These are phyloP conservation scores for Dipodomys stephensi DNA, from an alignment of 2,113 vertebrate species.

Conservation along the genomic window DNA sequence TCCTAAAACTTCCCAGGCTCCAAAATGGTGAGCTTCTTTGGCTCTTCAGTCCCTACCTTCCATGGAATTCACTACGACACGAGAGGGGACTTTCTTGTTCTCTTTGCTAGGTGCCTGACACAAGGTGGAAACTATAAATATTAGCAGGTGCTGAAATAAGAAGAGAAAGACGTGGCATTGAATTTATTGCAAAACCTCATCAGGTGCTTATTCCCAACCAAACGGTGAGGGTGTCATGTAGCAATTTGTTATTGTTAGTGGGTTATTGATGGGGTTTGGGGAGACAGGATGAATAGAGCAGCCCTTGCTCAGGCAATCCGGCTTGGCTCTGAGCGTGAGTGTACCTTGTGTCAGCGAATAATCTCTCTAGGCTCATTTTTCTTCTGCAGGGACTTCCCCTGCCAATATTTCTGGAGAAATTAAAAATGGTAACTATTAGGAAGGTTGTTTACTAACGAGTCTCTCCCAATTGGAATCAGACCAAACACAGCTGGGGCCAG, in stretches of 20 bases:
- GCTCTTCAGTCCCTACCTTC: background rate
- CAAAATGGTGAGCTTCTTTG: background rate
- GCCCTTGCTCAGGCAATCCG: constrained; percentile 7
- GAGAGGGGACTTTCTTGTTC: background rate
- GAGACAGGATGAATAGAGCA: background rate
- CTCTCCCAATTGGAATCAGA: constrained; percentile 51
- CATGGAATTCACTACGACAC: fast-evolving
- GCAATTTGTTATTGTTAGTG: constrained; percentile 71
- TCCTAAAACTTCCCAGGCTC: fast-evolving
- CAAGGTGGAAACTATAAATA: background rate
- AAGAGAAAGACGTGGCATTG: background rate
- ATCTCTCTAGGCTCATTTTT: constrained; percentile 26
- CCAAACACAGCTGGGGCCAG: constrained; percentile 19
- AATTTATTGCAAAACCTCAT: background rate
- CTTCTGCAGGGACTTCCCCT: constrained; percentile 46
- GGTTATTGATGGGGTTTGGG: constrained; percentile 60
- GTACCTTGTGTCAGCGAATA: background rate
- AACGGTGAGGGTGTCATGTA: background rate
- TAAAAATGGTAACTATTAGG: constrained; percentile 55
- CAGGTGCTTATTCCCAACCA: background rate
- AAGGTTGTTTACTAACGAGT: constrained; percentile 61
- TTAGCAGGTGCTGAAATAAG: background rate
- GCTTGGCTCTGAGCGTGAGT: constrained; percentile 37
- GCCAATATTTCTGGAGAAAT: constrained; percentile 62
- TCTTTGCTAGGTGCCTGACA: background rate